Evolutionary conservation across 2,113 vertebrate genomes (phyloP).

Genomic region (Murina feae): DNA sequence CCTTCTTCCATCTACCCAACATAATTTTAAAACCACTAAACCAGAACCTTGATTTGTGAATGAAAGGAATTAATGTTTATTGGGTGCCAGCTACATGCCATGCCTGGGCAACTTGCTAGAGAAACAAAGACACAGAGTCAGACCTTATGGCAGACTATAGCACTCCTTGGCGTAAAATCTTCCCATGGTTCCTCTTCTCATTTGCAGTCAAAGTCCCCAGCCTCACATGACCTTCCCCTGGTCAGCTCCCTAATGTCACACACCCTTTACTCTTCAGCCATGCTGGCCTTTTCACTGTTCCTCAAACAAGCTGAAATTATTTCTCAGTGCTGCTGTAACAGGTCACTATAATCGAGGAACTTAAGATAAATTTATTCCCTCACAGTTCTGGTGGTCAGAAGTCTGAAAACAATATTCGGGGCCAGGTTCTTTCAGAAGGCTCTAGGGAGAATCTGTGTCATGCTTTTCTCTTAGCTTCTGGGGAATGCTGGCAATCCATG

Average conservation of each 20-base stretch:
- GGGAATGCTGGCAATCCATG: not conserved
- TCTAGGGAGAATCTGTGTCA: not conserved
- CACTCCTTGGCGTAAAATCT: not conserved
- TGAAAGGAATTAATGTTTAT: not conserved
- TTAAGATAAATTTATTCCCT: not conserved
- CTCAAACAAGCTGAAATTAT: not conserved
- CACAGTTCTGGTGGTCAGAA: not conserved
- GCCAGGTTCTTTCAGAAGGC: not conserved
- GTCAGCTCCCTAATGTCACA: not conserved
- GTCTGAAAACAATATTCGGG: not conserved
- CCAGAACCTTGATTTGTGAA: not conserved
- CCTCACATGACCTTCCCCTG: not conserved
- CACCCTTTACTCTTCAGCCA: not conserved
- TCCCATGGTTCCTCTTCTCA: not conserved
- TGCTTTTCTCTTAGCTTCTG: not conserved
- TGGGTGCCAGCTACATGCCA: not conserved
- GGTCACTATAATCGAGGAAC: not conserved
- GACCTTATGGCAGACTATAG: rapidly evolving
- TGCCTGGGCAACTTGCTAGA: not conserved
- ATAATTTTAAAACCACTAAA: not conserved
- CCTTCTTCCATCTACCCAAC: not conserved
- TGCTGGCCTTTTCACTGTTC: not conserved
- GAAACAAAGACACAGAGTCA: not conserved
- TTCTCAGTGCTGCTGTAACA: not conserved
- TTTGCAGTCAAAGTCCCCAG: not conserved